A percentile compares a stretch with the other conserved stretches of the same genome.
These are phyloP conservation scores for Amblyopsis hoosieri DNA, from an alignment of 2,797 vertebrate genomes.

Conservation along the genomic window DNA sequence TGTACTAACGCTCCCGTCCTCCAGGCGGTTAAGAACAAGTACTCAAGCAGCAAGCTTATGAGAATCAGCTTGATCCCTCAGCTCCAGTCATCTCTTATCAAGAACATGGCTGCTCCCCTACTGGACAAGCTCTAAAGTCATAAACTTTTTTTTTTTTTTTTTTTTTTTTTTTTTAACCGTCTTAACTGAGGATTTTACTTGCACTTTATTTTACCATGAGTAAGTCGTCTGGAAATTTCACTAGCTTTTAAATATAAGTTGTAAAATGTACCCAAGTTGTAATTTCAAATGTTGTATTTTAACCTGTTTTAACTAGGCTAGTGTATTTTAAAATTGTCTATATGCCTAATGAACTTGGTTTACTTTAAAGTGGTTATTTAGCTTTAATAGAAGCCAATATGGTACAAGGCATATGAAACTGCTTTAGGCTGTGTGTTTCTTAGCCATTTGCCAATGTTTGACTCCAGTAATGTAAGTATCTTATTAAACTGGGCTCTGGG, in stretches of 20 bases:
- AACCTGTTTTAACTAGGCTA: too few species aligned
- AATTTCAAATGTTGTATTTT: too few species aligned
- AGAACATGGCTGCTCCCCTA: constrained; percentile 77
- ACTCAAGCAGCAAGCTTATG: constrained; percentile 86
- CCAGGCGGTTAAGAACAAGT: constrained; percentile 91
- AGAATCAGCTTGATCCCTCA: constrained; percentile 86
- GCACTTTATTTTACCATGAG: constrained; percentile 61
- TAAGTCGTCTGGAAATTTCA: background rate
- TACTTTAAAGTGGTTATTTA: too few species aligned
- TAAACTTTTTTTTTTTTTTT: background rate
- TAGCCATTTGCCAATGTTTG: too few species aligned
- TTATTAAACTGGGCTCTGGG: too few species aligned
- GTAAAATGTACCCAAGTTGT: background rate
- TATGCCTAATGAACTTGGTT: too few species aligned
- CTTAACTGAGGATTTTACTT: constrained; percentile 13
- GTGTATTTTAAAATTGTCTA: too few species aligned
- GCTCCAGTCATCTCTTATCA: constrained; percentile 74
- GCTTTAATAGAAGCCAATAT: too few species aligned
- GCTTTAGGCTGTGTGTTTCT: too few species aligned
- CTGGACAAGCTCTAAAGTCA: constrained; percentile 38
- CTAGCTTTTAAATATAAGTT: constrained; percentile 20
- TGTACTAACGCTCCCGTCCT: background rate
- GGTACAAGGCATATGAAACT: too few species aligned
- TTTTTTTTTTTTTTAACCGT: background rate
- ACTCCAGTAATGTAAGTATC: too few species aligned